A percentile compares a stretch with the other conserved stretches of the same genome.
These are phyloP conservation scores for Drosophila barbarae DNA, from an alignment of 2,888 invertebrate genomes.

Conservation along the genomic window DNA sequence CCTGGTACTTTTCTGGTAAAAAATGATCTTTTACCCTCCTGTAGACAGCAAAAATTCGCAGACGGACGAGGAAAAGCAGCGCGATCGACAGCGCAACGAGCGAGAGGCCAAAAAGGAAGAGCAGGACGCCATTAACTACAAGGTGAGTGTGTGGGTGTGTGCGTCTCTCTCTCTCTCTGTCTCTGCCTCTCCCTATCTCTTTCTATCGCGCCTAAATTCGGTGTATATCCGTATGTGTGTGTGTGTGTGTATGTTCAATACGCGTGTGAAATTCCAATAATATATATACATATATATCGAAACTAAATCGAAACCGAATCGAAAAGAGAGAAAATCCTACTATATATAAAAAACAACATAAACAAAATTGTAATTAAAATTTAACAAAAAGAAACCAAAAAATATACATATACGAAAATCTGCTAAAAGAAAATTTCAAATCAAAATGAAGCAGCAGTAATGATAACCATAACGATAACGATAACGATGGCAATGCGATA, in stretches of 20 bases:
- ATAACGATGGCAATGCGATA: slow-evolving; percentile 48
- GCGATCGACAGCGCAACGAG: slow-evolving; percentile 80
- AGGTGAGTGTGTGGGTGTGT: slow-evolving; percentile 72
- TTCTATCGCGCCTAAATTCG: slow-evolving; percentile 33
- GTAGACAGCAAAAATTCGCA: slow-evolving; percentile 80
- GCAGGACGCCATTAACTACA: slow-evolving; percentile 80
- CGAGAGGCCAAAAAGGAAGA: slow-evolving; percentile 80
- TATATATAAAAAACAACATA: neutral
- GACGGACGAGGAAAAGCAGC: slow-evolving; percentile 80
- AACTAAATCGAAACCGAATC: slow-evolving; percentile 4
- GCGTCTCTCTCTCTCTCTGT: slow-evolving; percentile 39
- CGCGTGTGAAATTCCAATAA: slow-evolving; percentile 37
- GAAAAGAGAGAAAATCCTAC: slow-evolving; percentile 6
- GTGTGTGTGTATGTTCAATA: slow-evolving; percentile 52
- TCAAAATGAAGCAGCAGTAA: slow-evolving; percentile 20
- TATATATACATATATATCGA: neutral
- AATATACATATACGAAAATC: slow-evolving; percentile 8
- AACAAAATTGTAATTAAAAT: slow-evolving; percentile 5
- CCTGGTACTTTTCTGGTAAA: neutral
- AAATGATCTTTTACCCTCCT: slow-evolving; percentile 2
- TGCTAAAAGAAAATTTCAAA: slow-evolving; percentile 9
- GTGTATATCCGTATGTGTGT: slow-evolving; percentile 21
- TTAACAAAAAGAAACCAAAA: slow-evolving; percentile 4
- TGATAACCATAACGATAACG: slow-evolving; percentile 20
- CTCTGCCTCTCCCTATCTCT: slow-evolving; percentile 26